Percentiles rank a stretch among this genome's conserved stretches.
These are phyloP conservation scores for Eulemur macaco DNA, from an alignment of 2,113 vertebrate species.

Conservation along the genomic window DNA sequence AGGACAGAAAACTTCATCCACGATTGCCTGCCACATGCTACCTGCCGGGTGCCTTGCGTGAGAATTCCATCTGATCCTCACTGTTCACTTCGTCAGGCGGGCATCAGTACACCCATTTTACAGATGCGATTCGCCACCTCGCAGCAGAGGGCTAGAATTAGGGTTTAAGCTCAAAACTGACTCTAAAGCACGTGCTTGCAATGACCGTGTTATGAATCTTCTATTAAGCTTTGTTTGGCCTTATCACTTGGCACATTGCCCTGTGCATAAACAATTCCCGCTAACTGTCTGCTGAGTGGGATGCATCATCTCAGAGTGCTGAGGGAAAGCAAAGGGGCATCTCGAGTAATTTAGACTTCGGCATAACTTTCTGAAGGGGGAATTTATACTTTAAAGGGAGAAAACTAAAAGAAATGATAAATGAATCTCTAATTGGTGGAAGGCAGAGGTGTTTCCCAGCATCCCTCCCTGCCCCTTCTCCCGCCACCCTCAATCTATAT, in stretches of 20 bases:
- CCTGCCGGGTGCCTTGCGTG: not conserved
- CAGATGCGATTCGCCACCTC: not conserved
- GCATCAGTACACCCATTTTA: not conserved
- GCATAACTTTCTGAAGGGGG: not conserved
- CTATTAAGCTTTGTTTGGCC: not conserved
- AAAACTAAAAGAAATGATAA: not conserved
- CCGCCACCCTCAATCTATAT: not conserved
- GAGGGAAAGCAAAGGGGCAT: not conserved
- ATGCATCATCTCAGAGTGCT: rapidly evolving
- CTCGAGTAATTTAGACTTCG: not conserved
- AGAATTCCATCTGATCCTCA: not conserved
- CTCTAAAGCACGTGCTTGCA: not conserved
- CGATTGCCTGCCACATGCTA: not conserved
- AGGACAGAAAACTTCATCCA: not conserved
- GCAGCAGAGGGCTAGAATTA: not conserved
- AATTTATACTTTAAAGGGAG: not conserved
- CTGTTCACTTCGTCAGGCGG: not conserved
- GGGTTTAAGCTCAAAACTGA: not conserved
- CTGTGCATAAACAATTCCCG: not conserved
- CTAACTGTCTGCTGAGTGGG: not conserved
- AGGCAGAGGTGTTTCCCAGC: rapidly evolving
- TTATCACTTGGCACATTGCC: too few relatives aligned
- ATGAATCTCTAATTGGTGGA: not conserved
- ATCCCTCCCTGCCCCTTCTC: not conserved
- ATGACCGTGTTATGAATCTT: not conserved